Conservation (phyloP, 2,113 vertebrate genomes). For the Illadopsis cleaveri region DNA sequence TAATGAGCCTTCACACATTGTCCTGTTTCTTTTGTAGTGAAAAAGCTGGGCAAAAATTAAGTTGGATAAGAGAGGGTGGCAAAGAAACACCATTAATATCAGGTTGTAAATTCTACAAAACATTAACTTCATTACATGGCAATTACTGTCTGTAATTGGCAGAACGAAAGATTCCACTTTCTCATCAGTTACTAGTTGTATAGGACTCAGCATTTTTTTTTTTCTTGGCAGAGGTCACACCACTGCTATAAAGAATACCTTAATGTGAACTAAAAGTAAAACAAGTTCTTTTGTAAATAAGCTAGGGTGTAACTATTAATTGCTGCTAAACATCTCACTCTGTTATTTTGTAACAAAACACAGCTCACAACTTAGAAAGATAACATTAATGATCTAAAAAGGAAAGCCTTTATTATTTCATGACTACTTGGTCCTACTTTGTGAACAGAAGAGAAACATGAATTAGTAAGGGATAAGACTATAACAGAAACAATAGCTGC, state of each 20-base stretch:
- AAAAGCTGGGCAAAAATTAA: slow-evolving; percentile 71
- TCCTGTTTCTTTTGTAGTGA: slow-evolving; percentile 80
- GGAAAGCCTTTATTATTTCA: not conserved
- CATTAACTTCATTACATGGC: slow-evolving; percentile 92
- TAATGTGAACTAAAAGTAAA: slow-evolving; percentile 43
- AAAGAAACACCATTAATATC: slow-evolving; percentile 76
- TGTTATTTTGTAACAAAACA: not conserved
- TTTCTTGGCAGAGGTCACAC: slow-evolving; percentile 83
- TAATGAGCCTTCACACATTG: slow-evolving; percentile 84
- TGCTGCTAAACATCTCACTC: not conserved
- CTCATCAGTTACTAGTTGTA: slow-evolving; percentile 75
- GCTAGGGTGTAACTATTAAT: slow-evolving; percentile 52
- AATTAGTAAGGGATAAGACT: not conserved
- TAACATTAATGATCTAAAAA: not conserved
- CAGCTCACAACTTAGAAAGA: not conserved
- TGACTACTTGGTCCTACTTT: not conserved
- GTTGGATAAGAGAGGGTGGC: slow-evolving; percentile 62
- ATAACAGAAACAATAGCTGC: not conserved
- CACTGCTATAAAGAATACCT: slow-evolving; percentile 67
- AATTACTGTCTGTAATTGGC: slow-evolving; percentile 84
- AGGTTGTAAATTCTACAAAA: slow-evolving; percentile 90
- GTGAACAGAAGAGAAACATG: not conserved
- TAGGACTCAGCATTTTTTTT: slow-evolving; percentile 76
- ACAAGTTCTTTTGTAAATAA: slow-evolving; percentile 20
- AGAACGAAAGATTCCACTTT: slow-evolving; percentile 80